A percentile compares a stretch with the other conserved stretches of the same genome.
These are phyloP conservation scores for Coregonus sp. DNA, from an alignment of 2,797 vertebrate genomes.

Conservation along the genomic window DNA sequence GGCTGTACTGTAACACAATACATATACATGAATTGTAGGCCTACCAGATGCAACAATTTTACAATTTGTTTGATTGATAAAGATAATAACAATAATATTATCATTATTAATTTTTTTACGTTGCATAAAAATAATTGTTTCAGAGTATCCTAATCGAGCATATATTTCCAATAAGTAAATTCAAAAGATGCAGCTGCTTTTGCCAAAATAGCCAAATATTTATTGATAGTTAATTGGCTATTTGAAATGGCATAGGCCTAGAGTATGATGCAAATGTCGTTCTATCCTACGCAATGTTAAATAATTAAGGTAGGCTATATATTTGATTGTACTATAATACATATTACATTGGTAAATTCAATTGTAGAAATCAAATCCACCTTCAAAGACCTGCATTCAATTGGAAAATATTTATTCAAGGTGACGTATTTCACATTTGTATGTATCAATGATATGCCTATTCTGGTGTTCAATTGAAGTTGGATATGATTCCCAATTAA, in stretches of 20 bases:
- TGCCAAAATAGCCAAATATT: too few relatives aligned
- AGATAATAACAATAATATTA: too few relatives aligned
- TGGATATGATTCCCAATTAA: background rate
- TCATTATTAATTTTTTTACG: too few relatives aligned
- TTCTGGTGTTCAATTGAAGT: background rate
- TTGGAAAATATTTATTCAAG: background rate
- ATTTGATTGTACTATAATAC: background rate
- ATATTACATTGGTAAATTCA: background rate
- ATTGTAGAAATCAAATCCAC: background rate
- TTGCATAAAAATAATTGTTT: too few relatives aligned
- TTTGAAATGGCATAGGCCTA: slow-evolving; percentile 15
- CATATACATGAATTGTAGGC: too few relatives aligned
- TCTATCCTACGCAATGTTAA: background rate
- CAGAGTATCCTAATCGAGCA: too few relatives aligned
- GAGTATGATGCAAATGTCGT: background rate
- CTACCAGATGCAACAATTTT: too few relatives aligned
- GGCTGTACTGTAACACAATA: too few relatives aligned
- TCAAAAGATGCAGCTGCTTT: background rate
- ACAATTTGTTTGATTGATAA: background rate
- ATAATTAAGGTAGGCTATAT: background rate
- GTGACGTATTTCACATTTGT: background rate
- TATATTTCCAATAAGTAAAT: too few relatives aligned
- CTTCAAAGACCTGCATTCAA: background rate
- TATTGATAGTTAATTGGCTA: too few relatives aligned
- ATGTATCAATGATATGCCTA: too few relatives aligned